Evolutionary conservation across 2,113 vertebrate species (phyloP).

Genomic region (Hippocampus comes): DNA sequence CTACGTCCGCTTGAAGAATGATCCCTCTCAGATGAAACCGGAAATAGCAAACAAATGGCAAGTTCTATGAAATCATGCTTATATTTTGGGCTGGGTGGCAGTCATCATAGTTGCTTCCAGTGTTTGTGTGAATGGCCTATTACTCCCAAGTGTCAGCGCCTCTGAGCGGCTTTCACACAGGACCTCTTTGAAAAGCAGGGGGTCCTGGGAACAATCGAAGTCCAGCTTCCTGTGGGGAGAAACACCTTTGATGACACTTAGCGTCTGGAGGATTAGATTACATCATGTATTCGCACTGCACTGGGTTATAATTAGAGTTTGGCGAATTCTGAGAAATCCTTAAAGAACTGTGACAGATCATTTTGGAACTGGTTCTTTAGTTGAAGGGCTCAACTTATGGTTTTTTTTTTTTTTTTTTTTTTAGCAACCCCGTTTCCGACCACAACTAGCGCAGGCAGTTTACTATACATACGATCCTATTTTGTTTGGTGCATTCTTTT

Average conservation of each 20-base stretch:
- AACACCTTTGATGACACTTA: conserved; percentile 3
- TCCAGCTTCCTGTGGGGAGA: conserved; percentile 12
- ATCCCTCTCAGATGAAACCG: not conserved
- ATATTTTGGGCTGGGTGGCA: conserved; percentile 10
- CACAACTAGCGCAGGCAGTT: not conserved
- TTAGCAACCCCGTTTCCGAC: not conserved
- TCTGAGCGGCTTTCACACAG: conserved; percentile 19
- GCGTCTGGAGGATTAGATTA: not conserved
- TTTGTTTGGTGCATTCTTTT: not conserved
- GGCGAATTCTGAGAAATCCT: conserved; percentile 2
- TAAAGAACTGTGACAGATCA: not conserved
- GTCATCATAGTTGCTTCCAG: conserved; percentile 22
- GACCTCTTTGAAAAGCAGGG: conserved; percentile 29
- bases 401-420: not conserved
- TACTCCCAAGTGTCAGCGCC: conserved; percentile 16
- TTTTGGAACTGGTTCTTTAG: not conserved
- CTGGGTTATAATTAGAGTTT: conserved; percentile 10
- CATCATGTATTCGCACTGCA: not conserved
- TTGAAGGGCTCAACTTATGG: not conserved
- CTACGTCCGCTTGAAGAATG: not conserved
- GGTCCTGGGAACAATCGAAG: conserved; percentile 6
- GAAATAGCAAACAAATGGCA: not conserved
- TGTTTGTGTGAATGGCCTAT: conserved; percentile 26
- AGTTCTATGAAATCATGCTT: conserved; percentile 4
- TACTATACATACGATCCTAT: not conserved